Percentiles rank a stretch among this genome's conserved stretches.
phyloP scores from a whole-genome alignment of 2,113 vertebrate genomes.

The Lycocorax pyrrhopterus region DNA sequence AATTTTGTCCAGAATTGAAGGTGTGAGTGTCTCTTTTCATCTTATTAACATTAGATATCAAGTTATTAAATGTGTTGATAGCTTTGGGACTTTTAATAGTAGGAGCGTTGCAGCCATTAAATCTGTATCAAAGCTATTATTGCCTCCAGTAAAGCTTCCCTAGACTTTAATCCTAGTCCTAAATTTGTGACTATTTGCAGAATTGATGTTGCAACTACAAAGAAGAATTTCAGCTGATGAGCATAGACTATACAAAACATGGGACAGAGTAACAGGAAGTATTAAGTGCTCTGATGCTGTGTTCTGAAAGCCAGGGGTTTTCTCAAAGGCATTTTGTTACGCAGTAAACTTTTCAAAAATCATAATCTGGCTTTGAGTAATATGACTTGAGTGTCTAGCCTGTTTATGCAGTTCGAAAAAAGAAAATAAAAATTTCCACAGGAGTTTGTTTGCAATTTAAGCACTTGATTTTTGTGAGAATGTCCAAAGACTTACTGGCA shows the following conservation, averaged over 20 bases:
- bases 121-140: not conserved
- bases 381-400: not conserved
- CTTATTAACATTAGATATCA: not conserved
- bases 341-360: not conserved
- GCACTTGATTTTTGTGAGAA: not conserved
- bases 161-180: not conserved
- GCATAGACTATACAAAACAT: not conserved
- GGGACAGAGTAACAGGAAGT: not conserved
- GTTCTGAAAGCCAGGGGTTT: not conserved
- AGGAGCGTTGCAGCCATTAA: not conserved
- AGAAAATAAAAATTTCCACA: not conserved
- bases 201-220: not conserved
- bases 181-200: not conserved
- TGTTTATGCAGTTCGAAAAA: not conserved
- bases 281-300: not conserved
- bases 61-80: not conserved
- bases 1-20: not conserved
- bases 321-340: not conserved
- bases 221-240: not conserved
- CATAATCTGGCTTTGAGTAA: not conserved
- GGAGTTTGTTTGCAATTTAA: not conserved
- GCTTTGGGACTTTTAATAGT: not conserved
- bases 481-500: not conserved
- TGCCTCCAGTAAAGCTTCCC: not conserved
- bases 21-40: not conserved